A percentile compares a stretch with the other conserved stretches of the same genome.
Conservation (phyloP, 2,888 invertebrate genomes). For the Nycteola revayana region DNA sequence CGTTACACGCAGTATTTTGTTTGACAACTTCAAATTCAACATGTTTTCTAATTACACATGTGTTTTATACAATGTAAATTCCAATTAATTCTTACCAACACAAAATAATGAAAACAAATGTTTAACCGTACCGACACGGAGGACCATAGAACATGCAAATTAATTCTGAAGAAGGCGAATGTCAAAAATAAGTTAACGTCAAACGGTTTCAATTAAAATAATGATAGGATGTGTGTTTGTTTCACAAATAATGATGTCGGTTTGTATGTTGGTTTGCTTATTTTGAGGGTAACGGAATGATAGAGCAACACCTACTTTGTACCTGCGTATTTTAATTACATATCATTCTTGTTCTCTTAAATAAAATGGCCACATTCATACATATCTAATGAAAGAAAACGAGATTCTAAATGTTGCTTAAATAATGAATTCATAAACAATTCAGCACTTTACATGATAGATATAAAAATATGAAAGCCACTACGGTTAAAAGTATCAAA, state of each 20-base stretch:
- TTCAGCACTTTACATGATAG: no score
- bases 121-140: conserved; percentile 51
- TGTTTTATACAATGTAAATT: conserved; percentile 66
- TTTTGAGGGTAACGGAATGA: conserved; percentile 22
- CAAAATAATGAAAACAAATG: conserved; percentile 57
- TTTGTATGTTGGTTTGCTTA: conserved; percentile 43
- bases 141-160: conserved; percentile 57
- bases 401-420: no score
- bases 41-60: conserved; percentile 66
- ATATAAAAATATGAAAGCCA: no score
- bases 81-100: conserved; percentile 65
- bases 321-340: no score
- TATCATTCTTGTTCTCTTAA: no score
- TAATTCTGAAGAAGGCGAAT: conserved; percentile 61
- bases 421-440: no score
- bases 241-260: conserved; percentile 43
- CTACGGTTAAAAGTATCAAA: conserved; percentile 16
- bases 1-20: conserved; percentile 48
- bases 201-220: conserved; percentile 63
- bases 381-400: no score
- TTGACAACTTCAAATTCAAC: conserved; percentile 42
- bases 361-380: no score
- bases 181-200: conserved; percentile 64
- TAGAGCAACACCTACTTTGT: conserved; percentile 20
- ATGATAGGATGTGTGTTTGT: conserved; percentile 50